Evolutionary conservation across 2,797 vertebrate species (phyloP).

Genomic region (Erpetoichthys calabaricus): DNA sequence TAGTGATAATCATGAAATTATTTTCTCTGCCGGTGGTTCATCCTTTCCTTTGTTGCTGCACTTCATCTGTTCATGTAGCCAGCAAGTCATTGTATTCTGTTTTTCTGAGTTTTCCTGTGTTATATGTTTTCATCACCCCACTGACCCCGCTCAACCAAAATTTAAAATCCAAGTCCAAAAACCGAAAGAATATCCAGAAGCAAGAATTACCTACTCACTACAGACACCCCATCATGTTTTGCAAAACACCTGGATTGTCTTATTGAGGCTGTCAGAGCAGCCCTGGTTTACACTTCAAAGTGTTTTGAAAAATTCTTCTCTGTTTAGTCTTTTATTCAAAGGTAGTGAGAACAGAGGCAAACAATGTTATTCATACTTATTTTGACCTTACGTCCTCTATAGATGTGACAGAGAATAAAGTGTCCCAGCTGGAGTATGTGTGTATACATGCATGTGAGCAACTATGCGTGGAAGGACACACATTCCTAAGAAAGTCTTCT

Average conservation of each 20-base stretch:
- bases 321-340: constrained; percentile 46
- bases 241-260: constrained; percentile 23
- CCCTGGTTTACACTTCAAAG: constrained; percentile 24
- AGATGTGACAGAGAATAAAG: constrained; percentile 62
- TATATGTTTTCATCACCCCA: too few species aligned
- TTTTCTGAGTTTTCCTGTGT: too few species aligned
- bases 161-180: too few species aligned
- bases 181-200: constrained; percentile 26
- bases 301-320: constrained; percentile 36
- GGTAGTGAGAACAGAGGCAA: constrained; percentile 49
- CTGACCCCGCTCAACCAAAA: too few species aligned
- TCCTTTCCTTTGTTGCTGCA: too few species aligned
- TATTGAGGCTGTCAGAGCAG: constrained; percentile 23
- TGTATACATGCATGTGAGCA: constrained; percentile 8
- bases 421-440: constrained; percentile 47
- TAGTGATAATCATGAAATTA: too few species aligned
- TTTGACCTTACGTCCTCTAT: constrained; percentile 56
- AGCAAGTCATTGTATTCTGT: too few species aligned
- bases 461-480: too few species aligned
- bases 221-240: constrained; percentile 27
- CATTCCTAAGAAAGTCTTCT: too few species aligned
- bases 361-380: constrained; percentile 54
- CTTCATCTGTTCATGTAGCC: too few species aligned
- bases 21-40: too few species aligned
- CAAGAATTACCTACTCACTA: constrained; percentile 33